Evolutionary conservation across 2,113 vertebrate genomes (phyloP), one percentile per base, ranked within the genome.

Genomic region (Varanus salvator): DNA sequence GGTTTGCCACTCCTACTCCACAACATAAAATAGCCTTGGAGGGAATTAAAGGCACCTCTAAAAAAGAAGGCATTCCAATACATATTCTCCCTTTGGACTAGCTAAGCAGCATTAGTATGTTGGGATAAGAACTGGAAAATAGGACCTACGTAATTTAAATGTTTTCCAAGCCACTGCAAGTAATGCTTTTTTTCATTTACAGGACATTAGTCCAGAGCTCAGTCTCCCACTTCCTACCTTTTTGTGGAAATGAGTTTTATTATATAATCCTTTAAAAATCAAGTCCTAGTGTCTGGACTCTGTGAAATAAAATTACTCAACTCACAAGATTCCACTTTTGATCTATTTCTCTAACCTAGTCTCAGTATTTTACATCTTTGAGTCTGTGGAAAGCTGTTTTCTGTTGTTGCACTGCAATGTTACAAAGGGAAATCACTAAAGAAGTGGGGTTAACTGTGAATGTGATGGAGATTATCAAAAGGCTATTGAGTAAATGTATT

Each of bases 11-110:
- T 83, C 85, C 86, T 92, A 11, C 90, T 95, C 96, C 89, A 8
- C 3, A 92, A 92, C 95, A 95, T 96, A 96, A 97, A 96, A 95
- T 92, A 94, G 95, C 92, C 92, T 93, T 78, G 57, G 87, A 94
- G 94, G 94, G 86, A 31, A 3, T 75, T 95, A 90, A 95, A 88
- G 3, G 77, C 90, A 92, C 38, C 84, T 90, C 87, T 90, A 91
- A 93, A 96, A 76, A 15, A 9, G 25, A 74, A 29, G 57, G 48
- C 76, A 34, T 25, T 89, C 0, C 57, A n/a, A 2, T 15, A 48
- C 69, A 52, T 91, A 52, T 91, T 91, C 60, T 31, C 91, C 93
- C 81, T 77, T 90, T 90, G 74, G 6, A 17, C 14, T 0, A 64
- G 87, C 82, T 66, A 80, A 29, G 90, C 92, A 93, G 91, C 90